Evolutionary conservation across 2,113 vertebrate genomes (phyloP), one percentile per base, ranked within the genome.

Genomic region (Crypturellus undulatus): DNA sequence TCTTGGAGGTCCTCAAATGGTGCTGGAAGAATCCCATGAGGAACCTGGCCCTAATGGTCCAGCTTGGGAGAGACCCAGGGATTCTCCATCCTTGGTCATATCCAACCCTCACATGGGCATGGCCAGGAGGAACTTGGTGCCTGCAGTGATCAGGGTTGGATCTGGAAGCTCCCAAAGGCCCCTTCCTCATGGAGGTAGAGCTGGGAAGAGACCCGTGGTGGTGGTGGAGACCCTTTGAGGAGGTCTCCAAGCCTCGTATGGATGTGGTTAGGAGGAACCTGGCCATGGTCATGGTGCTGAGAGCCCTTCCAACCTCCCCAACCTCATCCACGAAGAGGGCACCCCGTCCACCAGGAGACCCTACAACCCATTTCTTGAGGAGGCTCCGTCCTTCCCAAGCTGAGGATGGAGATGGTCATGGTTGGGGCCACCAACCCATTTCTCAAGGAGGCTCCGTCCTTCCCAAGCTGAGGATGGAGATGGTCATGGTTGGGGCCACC

Each of bases 131-230:
- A 30, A 12, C 63, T 40, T 20, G 21, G 10, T 8, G 5, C 14
- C 30, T 4, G 3, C 1, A 0, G 2, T 6, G 64, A 8, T 13
- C 3, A 0, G 2, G 20, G 7, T 1, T n/a, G 30, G 43, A 32
- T 58, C 54, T 58, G 54, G 54, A 58, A 58, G 54, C 54, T 18
- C 16, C 30, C 16, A 32, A 28, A 32, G 28, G 54, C 18, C 54
- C 54, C 28, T 10, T 32, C 54, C 30, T 7, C 11, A 6, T n/a
- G 32, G 54, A 30, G 30, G 30, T 16, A 32, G 54, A 58, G 25
- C 2, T 0, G 1, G 40, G 69, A 25, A 34, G 43, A 25, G 6
- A 7, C 18, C 17, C 28, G 6, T 8, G 43, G 4, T 10, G 4
- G 28, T 5, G 25, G 5, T 58, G 54, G 16, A 30, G 28, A 3